Base-by-base conservation (phyloP, 2,113 vertebrate species). In the Gasterosteus nipponicus region DNA sequence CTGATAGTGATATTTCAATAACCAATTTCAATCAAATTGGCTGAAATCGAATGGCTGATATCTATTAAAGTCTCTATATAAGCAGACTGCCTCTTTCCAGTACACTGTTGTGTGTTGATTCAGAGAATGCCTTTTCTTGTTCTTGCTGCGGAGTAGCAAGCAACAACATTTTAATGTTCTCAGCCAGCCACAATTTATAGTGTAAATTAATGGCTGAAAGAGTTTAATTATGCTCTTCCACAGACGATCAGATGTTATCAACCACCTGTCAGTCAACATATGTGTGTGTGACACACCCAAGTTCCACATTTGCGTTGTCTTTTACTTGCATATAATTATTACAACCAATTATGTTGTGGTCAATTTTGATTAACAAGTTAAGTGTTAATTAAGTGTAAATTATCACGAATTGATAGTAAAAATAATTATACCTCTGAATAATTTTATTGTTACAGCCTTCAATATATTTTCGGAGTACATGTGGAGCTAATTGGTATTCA, bases 171-270 rank as follows among this genome's bases (percentile, higher is more conserved):
- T 85, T 88, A 89, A 74, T 86, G 82, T 82, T 81, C 73, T 86
- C 81, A 66, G 81, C 75, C 38, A 84, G 70, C 51, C 75, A 63
- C 53, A 65, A 81, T 89, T 93, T 89, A 92, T 77, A 64, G 72
- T 35, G 60, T 53, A 47, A 77, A 81, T 79, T 83, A 75, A 69
- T 61, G 58, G 62, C 82, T 83, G 63, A 78, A 87, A 81, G 26
- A 78, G 38, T 90, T 86, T 89, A 88, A 91, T 88, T 89, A 86
- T 88, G 67, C 80, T 44, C 80, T 87, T 90, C 90, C 84, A 83
- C 85, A 83, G 83, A 75, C 3, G 18, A 87, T 91, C 85, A 72
- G 82, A 77, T 83, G 42, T 89, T 90, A 91, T 90, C 56, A 83
- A 86, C 42, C 72, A 68, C 80, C 73, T 66, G 73, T 90, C 80